Evolutionary conservation across 2,113 vertebrate species (phyloP).

Genomic region (Pteruthius melanotis): DNA sequence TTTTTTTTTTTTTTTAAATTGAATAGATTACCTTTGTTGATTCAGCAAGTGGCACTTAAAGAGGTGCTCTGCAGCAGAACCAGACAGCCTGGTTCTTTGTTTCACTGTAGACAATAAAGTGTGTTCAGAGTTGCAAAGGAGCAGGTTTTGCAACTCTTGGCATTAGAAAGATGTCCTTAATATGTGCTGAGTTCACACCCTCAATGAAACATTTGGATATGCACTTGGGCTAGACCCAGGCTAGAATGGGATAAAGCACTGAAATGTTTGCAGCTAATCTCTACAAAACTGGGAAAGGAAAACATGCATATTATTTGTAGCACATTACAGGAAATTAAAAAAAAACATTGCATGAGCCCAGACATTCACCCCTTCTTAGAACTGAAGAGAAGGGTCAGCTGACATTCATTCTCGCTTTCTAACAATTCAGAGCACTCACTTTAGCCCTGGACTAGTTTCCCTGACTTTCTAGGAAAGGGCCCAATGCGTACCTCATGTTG

Average conservation of each 20-base stretch:
- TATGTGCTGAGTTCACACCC: not conserved
- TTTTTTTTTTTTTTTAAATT: not conserved
- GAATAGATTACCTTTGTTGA: not conserved
- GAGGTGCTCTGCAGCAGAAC: not conserved
- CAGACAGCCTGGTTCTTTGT: not conserved
- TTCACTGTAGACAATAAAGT: not conserved
- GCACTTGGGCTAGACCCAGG: not conserved
- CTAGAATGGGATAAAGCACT: not conserved
- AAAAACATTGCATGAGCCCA: not conserved
- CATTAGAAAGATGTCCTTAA: not conserved
- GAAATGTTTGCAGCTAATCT: not conserved
- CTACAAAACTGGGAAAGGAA: not conserved
- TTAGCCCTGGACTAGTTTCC: not conserved
- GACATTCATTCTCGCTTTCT: not conserved
- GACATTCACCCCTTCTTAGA: not conserved
- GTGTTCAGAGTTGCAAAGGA: not conserved
- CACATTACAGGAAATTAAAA: not conserved
- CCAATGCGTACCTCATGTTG: not conserved
- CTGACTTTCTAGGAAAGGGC: not conserved
- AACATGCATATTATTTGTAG: fast-evolving
- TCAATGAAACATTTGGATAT: not conserved
- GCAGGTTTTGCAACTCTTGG: not conserved
- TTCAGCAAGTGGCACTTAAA: not conserved
- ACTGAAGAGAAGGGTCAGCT: not conserved
- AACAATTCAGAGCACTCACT: fast-evolving